Evolutionary conservation across 2,113 vertebrate genomes (phyloP).

Genomic region (Fulmarus glacialis): DNA sequence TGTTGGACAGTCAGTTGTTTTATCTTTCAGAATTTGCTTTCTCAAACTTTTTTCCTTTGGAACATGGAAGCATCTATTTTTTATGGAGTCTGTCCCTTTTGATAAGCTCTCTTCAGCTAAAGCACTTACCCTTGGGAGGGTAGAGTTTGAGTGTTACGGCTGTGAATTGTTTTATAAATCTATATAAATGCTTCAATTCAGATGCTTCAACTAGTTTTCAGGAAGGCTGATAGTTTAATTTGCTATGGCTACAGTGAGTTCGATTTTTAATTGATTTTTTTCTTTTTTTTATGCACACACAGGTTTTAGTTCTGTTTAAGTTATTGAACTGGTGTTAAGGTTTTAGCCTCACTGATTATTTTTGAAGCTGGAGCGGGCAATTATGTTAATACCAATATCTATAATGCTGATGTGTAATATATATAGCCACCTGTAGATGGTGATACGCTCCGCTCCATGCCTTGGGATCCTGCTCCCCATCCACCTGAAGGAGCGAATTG

Average conservation of each 20-base stretch:
- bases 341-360: neutral
- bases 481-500: no score
- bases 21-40: neutral
- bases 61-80: neutral
- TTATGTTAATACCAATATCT: neutral
- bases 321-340: neutral
- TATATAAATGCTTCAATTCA: neutral
- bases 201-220: neutral
- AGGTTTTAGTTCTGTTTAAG: neutral
- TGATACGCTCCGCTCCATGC: neutral
- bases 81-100: neutral
- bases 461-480: neutral
- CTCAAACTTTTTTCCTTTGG: neutral
- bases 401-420: neutral
- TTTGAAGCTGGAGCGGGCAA: neutral
- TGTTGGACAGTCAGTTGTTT: neutral
- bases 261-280: neutral
- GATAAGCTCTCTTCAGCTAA: neutral
- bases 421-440: conserved; percentile 20
- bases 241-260: neutral
- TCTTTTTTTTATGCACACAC: neutral
- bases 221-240: neutral
- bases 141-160: neutral
- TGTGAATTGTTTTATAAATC: neutral
- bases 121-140: neutral